Evolutionary conservation across 2,888 invertebrate genomes (phyloP).

Genomic region (Epistrophe grossulariae): DNA sequence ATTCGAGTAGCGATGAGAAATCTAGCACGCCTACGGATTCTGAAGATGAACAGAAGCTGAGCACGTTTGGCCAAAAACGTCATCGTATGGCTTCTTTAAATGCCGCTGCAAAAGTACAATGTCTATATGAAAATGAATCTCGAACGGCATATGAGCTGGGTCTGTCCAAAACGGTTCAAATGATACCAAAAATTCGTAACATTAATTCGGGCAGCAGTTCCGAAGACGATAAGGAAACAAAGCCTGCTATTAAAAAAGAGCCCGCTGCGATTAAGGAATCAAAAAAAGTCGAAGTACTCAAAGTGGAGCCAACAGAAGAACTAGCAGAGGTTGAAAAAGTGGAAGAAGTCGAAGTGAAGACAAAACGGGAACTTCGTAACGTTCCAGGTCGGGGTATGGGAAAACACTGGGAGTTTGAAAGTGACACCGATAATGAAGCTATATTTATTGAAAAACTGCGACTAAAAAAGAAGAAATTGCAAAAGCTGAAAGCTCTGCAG

Average conservation of each 20-base stretch:
- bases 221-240: slow-evolving; percentile 84
- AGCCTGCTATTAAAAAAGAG: slow-evolving; percentile 54
- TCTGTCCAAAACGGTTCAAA: slow-evolving; percentile 83
- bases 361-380: slow-evolving; percentile 87
- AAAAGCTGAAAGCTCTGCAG: slow-evolving; percentile 78
- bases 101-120: slow-evolving; percentile 95
- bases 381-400: slow-evolving; percentile 91
- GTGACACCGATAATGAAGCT: slow-evolving; percentile 82
- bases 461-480: slow-evolving; percentile 78
- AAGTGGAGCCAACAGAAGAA: slow-evolving; percentile 67
- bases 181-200: slow-evolving; percentile 83
- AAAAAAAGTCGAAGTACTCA: slow-evolving; percentile 66
- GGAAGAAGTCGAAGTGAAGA: slow-evolving; percentile 78
- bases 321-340: slow-evolving; percentile 65
- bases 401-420: slow-evolving; percentile 93
- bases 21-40: slow-evolving; percentile 78
- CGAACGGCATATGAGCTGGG: slow-evolving; percentile 88
- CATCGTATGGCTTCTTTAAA: slow-evolving; percentile 95
- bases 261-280: slow-evolving; percentile 47
- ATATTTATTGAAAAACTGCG: slow-evolving; percentile 78
- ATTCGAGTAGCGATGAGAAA: slow-evolving; percentile 75
- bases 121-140: slow-evolving; percentile 95
- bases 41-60: slow-evolving; percentile 81
- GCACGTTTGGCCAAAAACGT: slow-evolving; percentile 88
- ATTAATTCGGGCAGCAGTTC: slow-evolving; percentile 82